Evolutionary conservation across 2,113 vertebrate genomes (phyloP).

Genomic region (Addax nasomaculatus): DNA sequence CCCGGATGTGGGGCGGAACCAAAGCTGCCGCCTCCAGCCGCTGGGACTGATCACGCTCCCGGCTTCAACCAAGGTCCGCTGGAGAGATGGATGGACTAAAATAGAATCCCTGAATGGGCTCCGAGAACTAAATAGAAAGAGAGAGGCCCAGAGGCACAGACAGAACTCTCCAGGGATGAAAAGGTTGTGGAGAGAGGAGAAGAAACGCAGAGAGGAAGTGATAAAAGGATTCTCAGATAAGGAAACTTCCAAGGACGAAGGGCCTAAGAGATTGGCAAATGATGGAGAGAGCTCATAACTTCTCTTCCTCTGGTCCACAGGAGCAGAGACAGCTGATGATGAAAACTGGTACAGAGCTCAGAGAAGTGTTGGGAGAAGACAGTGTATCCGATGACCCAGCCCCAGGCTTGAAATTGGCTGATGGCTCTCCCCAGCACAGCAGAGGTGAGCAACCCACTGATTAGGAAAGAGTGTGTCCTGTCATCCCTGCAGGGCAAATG

Average conservation of each 20-base stretch:
- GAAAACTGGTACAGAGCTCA: neutral
- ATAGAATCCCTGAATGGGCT: neutral
- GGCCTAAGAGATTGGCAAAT: neutral
- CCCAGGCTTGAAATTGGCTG: conserved; percentile 43
- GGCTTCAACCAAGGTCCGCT: neutral
- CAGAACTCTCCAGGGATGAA: neutral
- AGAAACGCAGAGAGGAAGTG: neutral
- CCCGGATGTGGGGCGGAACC: neutral
- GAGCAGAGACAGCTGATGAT: conserved; percentile 39
- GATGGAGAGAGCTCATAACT: conserved; percentile 59
- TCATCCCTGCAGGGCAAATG: neutral
- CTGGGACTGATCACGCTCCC: neutral
- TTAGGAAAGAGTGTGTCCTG: neutral
- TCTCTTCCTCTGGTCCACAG: neutral
- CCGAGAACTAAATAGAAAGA: neutral
- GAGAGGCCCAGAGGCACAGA: neutral
- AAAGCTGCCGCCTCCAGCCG: fast-evolving
- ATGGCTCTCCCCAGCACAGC: neutral
- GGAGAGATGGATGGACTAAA: neutral
- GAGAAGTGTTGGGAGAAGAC: neutral
- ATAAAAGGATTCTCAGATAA: neutral
- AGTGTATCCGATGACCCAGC: neutral
- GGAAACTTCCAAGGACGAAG: neutral
- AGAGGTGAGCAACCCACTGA: neutral
- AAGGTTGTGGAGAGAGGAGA: neutral